Conservation (phyloP, 2,797 vertebrate species). For the Falco rusticolus region DNA sequence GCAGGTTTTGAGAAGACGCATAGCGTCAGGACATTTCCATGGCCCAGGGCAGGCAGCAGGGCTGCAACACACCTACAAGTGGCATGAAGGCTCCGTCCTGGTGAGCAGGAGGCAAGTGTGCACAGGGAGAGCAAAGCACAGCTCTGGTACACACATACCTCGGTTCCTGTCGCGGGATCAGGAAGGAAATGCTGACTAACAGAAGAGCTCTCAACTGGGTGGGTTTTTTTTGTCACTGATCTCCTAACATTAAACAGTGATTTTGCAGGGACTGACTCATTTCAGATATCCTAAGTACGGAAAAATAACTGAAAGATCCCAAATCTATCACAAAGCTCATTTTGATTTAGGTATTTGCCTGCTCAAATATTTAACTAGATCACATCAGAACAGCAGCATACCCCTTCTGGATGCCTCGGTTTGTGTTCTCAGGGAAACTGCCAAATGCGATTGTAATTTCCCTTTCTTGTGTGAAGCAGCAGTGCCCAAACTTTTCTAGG, state of each 20-base stretch:
- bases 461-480: conserved; percentile 13
- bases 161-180: conserved; percentile 1
- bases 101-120: neutral
- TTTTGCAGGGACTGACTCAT: conserved; percentile 11
- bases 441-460: neutral
- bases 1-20: neutral
- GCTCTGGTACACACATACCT: neutral
- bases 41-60: neutral
- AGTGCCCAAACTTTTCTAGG: neutral
- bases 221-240: neutral
- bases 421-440: conserved; percentile 8
- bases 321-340: neutral
- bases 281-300: conserved; percentile 5
- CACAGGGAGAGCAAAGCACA: neutral
- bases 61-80: neutral
- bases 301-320: conserved; percentile 7
- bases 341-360: conserved; percentile 30
- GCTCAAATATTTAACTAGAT: neutral
- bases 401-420: neutral
- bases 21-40: conserved; percentile 28
- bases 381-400: neutral
- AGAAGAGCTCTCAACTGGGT: neutral
- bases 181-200: conserved; percentile 66
- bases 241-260: neutral
- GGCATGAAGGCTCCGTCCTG: neutral